These are phyloP conservation scores for Kuschelorhynchus macadamiae DNA, from an alignment of 2,888 invertebrate species.

Conservation along the genomic window DNA sequence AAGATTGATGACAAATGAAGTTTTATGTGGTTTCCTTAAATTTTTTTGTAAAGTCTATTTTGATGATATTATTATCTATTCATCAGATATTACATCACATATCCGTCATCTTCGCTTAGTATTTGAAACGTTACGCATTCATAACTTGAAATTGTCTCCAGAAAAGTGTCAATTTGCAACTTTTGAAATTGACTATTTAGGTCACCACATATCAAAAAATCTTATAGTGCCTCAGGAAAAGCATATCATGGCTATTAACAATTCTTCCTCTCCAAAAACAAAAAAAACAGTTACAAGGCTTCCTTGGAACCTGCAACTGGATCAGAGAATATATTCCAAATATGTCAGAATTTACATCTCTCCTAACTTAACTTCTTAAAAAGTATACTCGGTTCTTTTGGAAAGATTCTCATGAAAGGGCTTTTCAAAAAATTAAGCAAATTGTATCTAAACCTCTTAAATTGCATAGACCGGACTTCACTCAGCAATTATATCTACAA, in stretches of 20 bases:
- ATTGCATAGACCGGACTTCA: conserved; percentile 1
- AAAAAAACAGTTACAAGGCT: conserved; percentile 7
- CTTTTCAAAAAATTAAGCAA: conserved; percentile 16
- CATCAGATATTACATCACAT: not conserved
- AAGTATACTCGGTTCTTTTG: not conserved
- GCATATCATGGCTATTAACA: not conserved
- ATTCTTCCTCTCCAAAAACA: conserved; percentile 1
- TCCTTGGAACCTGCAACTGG: conserved; percentile 22
- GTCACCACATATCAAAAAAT: conserved; percentile 4
- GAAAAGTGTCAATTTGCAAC: conserved; percentile 3
- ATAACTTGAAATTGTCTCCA: not conserved
- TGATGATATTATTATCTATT: conserved; percentile 16
- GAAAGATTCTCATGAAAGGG: not conserved
- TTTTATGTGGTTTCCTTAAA: not conserved
- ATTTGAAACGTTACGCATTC: not conserved
- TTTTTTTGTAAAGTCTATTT: conserved; percentile 3
- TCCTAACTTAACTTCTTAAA: not conserved
- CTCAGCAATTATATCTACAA: conserved; percentile 2
- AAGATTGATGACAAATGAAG: conserved; percentile 5
- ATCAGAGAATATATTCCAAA: conserved; percentile 24
- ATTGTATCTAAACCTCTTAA: not conserved
- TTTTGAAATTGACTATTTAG: not conserved
- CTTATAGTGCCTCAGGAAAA: not conserved
- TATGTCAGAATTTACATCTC: not conserved
- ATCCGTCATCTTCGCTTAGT: not conserved